Base-by-base conservation (phyloP, 2,113 vertebrate genomes). In the Micronisus gabar region DNA sequence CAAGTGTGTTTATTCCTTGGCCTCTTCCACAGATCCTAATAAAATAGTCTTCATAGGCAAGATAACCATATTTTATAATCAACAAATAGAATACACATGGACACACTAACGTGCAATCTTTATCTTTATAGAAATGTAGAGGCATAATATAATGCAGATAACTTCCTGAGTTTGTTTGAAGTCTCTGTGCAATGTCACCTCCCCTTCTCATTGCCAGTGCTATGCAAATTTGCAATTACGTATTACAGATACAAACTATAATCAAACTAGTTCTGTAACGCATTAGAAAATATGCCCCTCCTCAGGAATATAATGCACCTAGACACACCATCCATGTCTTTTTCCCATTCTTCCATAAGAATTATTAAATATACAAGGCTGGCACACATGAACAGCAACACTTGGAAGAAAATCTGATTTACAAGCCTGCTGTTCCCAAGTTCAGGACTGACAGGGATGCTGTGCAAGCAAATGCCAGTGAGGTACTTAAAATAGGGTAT, bases 401-500 rank as follows among this genome's bases (percentile, higher is more conserved):
- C 47, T 72, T 67, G 17, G 53, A 82, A 89, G 40, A 71, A 82
- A 83, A 83, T 66, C 53, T 93, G 38, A 92, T 94, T 92, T 95
- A 76, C 17, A 90, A 84, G 56, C 65, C 78, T 53, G 70, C 91
- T 79, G 82, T 88, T 96, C 75, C 86, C 85, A 86, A 86, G 75
- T 83, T 73, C 43, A 76, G 88, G 83, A 81, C 78, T 90, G 88
- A 88, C 81, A 88, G 32, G n/a, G 83, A 91, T 67, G 80, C 90
- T 95, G 88, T 48, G 75, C 65, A 96, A 96, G 95, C 95, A 97
- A 96, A 97, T 97, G 92, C 91, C 93, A 93, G 38, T 9, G 72
- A 83, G 43, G 63, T 65, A 93, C 93, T 95, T 96, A 96, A 96
- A 97, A 97, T 91, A 96, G 92, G 73, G 59, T 95, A 89, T 73